Base-by-base conservation (phyloP, 2,888 invertebrate species). In the Drosophila differens region DNA sequence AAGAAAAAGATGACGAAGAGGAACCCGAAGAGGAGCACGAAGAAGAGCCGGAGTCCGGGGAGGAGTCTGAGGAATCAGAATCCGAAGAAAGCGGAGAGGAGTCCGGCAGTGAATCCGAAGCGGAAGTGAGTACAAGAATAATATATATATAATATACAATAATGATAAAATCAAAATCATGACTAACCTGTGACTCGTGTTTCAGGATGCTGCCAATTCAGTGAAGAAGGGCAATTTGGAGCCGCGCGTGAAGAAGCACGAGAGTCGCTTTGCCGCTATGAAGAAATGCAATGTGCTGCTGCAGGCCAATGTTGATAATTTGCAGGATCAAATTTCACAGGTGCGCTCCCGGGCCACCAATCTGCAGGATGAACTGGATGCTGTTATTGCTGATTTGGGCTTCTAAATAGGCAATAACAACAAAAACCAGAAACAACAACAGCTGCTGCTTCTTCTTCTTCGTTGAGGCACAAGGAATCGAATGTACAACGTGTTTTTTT, bases 231-330 rank as follows among this genome's bases (percentile, higher is more conserved):
- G 94, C 4, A 96, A 96, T 85, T 93, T 96, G 28, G 94, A 95
- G 30, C 94, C 94, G 62, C 94, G 96, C 65, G 93, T 96, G 3
- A 97, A 97, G 91, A 95, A 96, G 62, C 96, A 97, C 92, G 98
- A 98, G 92, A 96, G 96, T 57, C 95, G 96, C 74, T 94, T 98
- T 14, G 95, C 96, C 47, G 97, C 97, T 0, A 94, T 98, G 88
- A 97, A 97, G 93, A 98, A 98, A 91, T 97, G 97, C 79, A 98
- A 98, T 91, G 97, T 97, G 75, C 94, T 98, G 82, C 94, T 98
- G 16, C 97, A 97, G 94, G 97, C 97, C 0, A 98, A 97, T 91
- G 97, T 97, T 0, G 98, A 98, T 93, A 95, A 97, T 89, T 94
- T 97, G 70, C 97, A 97, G 92, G 98, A 98, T 92, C 97, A 97